Evolutionary conservation across 2,113 vertebrate species (phyloP).

Genomic region (Naja naja): DNA sequence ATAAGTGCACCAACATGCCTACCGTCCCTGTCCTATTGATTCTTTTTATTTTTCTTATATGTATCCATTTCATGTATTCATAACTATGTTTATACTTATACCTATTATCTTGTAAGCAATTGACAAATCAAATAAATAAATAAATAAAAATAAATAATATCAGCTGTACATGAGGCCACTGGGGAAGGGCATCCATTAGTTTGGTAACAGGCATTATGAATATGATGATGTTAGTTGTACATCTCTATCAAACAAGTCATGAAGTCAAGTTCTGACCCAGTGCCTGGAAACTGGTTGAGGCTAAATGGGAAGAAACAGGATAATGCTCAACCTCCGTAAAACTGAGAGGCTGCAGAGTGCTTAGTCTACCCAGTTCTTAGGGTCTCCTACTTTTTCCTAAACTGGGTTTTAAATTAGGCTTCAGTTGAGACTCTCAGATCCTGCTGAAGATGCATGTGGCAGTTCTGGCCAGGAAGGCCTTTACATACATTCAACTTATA

Average conservation of each 20-base stretch:
- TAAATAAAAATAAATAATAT: no score
- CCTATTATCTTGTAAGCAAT: no score
- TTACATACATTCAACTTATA: not conserved
- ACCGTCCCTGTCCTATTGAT: no score
- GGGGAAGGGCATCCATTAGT: not conserved
- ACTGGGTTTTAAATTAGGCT: not conserved
- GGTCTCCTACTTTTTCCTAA: not conserved
- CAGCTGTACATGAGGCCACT: not conserved
- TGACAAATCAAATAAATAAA: no score
- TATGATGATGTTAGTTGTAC: not conserved
- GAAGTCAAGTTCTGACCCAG: not conserved
- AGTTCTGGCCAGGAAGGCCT: not conserved
- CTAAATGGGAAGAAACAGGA: not conserved
- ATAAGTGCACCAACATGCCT: no score
- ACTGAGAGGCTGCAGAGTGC: not conserved
- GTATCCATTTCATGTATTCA: no score
- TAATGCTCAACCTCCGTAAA: not conserved
- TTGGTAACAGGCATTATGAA: not conserved
- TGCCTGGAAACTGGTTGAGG: not conserved
- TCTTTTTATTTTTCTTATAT: no score
- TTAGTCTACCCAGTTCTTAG: not conserved
- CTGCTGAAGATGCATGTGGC: not conserved
- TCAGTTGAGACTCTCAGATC: not conserved
- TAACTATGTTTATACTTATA: no score
- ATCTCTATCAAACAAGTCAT: not conserved